A percentile compares a stretch with the other conserved stretches of the same genome.
Conservation (phyloP, 2,113 vertebrate genomes). For the Plotosus lineatus region DNA sequence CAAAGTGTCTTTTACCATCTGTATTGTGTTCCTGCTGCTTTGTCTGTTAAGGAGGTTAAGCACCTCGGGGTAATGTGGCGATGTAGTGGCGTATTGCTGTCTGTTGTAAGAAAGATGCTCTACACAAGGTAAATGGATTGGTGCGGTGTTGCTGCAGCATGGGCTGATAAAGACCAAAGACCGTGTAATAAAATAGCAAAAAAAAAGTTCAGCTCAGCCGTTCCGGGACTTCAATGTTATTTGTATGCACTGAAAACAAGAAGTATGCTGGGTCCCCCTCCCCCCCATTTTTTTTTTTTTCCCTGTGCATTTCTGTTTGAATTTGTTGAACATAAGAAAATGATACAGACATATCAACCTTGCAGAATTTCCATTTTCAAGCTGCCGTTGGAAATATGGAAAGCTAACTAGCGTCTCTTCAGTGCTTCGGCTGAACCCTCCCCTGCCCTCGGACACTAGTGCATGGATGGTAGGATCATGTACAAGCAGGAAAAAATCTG, state of each 20-base stretch:
- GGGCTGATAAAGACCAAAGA: not conserved
- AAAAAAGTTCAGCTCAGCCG: conserved; percentile 11
- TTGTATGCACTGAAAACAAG: not conserved
- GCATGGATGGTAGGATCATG: too few relatives aligned
- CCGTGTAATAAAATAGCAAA: conserved; percentile 12
- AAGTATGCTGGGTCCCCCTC: too few relatives aligned
- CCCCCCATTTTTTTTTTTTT: not conserved
- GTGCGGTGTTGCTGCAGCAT: not conserved
- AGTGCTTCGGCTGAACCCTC: too few relatives aligned
- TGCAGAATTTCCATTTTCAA: too few relatives aligned
- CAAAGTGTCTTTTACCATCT: conserved; percentile 29
- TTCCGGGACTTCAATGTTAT: not conserved
- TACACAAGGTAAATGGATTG: conserved; percentile 29
- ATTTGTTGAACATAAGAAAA: not conserved
- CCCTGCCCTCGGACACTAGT: too few relatives aligned
- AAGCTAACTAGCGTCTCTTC: too few relatives aligned
- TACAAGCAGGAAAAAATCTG: too few relatives aligned
- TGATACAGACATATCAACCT: not conserved
- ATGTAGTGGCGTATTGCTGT: conserved; percentile 6
- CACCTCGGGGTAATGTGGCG: conserved; percentile 21
- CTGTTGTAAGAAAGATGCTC: conserved; percentile 28
- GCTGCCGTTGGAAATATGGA: too few relatives aligned
- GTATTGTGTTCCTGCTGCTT: conserved; percentile 38
- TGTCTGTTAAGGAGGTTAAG: conserved; percentile 52
- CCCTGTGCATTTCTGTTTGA: not conserved